Base-by-base conservation (phyloP, 2,888 invertebrate genomes). In the Hirudinaria manillensis region DNA sequence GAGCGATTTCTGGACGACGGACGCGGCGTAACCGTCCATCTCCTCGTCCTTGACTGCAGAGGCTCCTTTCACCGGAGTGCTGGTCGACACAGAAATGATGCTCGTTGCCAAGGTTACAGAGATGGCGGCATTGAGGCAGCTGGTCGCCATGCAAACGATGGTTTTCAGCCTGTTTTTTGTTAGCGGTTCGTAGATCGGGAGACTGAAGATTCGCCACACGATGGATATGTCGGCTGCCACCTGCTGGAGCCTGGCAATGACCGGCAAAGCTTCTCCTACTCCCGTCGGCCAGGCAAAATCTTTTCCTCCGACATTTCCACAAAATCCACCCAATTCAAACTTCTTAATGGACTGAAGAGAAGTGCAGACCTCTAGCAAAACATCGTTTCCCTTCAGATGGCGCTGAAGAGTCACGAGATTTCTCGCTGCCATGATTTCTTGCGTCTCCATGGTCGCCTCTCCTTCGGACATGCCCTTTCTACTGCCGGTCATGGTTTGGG, bases 111-210 rank as follows among this genome's bases (percentile, higher is more conserved):
- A 83, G 65, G 87, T 85, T 45, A 86, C 86, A 76, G 86, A 82
- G 36, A 87, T 81, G 4, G 88, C 87, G 55, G 87, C 86, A 80
- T 94, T 91, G 4, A 95, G 86, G 80, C 92, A 92, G 7, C 93
- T 91, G 86, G 92, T 91, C 74, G 92, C 91, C 77, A 95, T 88
- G 77, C 90, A 89, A 70, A 92, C 91, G 65, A 95, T 87, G 82
- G 92, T 92, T 76, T 90, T 89, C 70, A 95, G 89, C 81, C 93
- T 91, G n/a, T 89, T 89, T 3, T 91, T 89, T 16, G 92, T 92
- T 80, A 95, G 87, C 0, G 95, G 94, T 84, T 95, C 94, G 75
- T 94, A 86, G 77, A 94, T 89, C 0, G 94, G 94, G 80, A 96
- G 86, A 27, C 92, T 91, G 80, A 94, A 88, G 10, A 93, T 93